Evolutionary conservation across 2,113 vertebrate genomes (phyloP).

Genomic region (Chamaetylas fuelleborni): DNA sequence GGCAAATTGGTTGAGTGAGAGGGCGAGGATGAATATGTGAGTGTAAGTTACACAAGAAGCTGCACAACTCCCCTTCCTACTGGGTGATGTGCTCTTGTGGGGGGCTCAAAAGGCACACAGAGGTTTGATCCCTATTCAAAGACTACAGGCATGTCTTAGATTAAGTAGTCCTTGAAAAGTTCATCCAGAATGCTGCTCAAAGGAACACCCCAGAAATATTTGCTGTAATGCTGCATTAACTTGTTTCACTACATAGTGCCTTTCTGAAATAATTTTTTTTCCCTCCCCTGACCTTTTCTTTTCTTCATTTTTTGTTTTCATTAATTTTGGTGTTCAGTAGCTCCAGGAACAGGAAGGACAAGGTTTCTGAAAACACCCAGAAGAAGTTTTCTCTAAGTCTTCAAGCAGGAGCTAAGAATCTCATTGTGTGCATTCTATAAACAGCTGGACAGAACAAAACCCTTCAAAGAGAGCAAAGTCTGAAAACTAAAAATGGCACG

Average conservation of each 20-base stretch:
- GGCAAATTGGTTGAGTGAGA: neutral
- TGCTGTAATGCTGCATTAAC: neutral
- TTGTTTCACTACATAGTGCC: neutral
- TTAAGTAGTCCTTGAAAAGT: neutral
- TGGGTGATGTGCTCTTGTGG: neutral
- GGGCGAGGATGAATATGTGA: neutral
- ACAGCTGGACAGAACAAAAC: neutral
- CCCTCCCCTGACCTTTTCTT: rapidly evolving
- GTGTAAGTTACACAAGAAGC: neutral
- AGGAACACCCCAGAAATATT: neutral
- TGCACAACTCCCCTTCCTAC: neutral
- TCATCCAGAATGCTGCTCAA: neutral
- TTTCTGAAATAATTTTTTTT: neutral
- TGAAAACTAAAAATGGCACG: neutral
- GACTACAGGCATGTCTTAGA: neutral
- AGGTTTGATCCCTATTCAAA: neutral
- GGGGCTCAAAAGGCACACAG: neutral
- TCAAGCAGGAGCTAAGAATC: neutral
- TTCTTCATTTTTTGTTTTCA: neutral
- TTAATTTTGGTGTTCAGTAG: neutral
- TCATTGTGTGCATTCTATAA: neutral
- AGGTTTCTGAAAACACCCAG: neutral
- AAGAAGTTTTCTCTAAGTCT: neutral
- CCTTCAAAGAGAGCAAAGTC: neutral
- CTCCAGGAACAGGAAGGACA: neutral